phyloP scores from a whole-genome alignment of 2,113 vertebrate species.

The Hiodon alosoides region DNA sequence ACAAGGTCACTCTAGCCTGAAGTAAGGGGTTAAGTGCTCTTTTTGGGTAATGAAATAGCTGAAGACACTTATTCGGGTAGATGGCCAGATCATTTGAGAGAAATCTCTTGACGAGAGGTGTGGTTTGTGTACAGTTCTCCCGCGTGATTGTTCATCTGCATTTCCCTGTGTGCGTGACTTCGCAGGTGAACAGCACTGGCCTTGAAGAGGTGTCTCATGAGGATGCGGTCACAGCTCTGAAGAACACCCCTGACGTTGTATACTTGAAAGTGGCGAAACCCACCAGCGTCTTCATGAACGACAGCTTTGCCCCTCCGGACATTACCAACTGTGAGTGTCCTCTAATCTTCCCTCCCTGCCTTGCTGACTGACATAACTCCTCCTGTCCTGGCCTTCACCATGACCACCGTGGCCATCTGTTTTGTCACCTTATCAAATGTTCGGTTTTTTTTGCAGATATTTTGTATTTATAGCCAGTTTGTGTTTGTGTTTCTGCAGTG shows the following conservation, averaged over 20 bases:
- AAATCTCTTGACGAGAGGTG: too few relatives aligned
- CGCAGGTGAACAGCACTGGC: conserved; percentile 83
- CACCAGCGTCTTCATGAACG: conserved; percentile 87
- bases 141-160: not conserved
- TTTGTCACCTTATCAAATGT: not conserved
- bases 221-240: conserved; percentile 93
- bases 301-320: conserved; percentile 85
- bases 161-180: not conserved
- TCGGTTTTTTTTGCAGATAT: too few relatives aligned
- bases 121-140: not conserved
- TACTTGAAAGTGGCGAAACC: conserved; percentile 93
- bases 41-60: too few relatives aligned
- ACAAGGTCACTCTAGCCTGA: too few relatives aligned
- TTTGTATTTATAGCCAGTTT: not conserved
- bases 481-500: too few relatives aligned
- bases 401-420: conserved; percentile 6
- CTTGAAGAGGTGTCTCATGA: conserved; percentile 96
- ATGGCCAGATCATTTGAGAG: too few relatives aligned
- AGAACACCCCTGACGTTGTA: conserved; percentile 93
- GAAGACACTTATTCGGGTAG: too few relatives aligned
- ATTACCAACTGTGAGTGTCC: conserved; percentile 86
- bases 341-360: not conserved
- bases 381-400: not conserved
- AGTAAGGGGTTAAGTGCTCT: too few relatives aligned
- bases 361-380: not conserved